Evolutionary conservation across 2,888 invertebrate species (phyloP).

Genomic region (Mesorhabditis spiculigera): DNA sequence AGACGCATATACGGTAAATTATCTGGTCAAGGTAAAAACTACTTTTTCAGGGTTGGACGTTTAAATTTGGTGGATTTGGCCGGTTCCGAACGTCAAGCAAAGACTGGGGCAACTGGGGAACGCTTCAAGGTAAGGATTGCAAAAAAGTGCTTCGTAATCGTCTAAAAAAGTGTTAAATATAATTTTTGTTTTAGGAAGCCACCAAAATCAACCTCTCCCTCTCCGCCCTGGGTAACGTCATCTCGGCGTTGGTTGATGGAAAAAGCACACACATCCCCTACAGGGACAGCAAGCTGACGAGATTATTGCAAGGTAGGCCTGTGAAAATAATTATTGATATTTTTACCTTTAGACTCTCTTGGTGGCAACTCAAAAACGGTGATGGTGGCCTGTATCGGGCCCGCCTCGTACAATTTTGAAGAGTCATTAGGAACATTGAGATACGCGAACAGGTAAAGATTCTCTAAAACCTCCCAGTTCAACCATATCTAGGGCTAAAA

Average conservation of each 20-base stretch:
- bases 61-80: constrained; percentile 95
- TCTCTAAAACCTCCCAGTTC: constrained; percentile 65
- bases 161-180: too few species aligned
- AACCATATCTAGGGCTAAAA: constrained; percentile 86
- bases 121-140: not conserved
- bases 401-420: constrained; percentile 94
- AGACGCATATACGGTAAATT: constrained; percentile 65
- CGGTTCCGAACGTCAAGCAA: constrained; percentile 92
- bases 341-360: constrained; percentile 73
- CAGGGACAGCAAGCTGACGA: constrained; percentile 90
- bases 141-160: too few species aligned
- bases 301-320: constrained; percentile 75
- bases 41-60: constrained; percentile 72
- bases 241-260: constrained; percentile 93
- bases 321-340: not conserved
- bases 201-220: constrained; percentile 96
- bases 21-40: not conserved
- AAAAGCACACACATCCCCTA: constrained; percentile 96
- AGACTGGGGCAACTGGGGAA: constrained; percentile 79
- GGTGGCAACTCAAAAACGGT: constrained; percentile 98
- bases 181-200: constrained; percentile 71
- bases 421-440: constrained; percentile 67
- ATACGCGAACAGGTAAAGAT: constrained; percentile 25
- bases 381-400: constrained; percentile 98
- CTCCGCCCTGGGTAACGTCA: constrained; percentile 94